A percentile compares a stretch with the other conserved stretches of the same genome.
These are phyloP conservation scores for Crossocerus cetratus DNA, from an alignment of 2,888 invertebrate genomes.

Conservation along the genomic window DNA sequence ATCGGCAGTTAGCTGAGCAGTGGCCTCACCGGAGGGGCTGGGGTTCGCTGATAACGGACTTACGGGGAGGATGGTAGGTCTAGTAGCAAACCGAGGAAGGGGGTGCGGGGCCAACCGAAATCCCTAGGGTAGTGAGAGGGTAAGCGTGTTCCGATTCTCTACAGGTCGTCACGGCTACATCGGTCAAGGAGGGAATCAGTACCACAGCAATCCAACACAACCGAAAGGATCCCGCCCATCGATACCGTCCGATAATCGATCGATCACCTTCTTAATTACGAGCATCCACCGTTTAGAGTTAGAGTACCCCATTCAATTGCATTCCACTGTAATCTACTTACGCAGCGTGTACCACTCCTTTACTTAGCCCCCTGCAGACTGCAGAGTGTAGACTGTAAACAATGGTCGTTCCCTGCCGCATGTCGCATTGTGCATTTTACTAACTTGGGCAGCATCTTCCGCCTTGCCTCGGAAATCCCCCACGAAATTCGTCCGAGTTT, in stretches of 20 bases:
- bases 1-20: slow-evolving; percentile 65
- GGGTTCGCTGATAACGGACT: slow-evolving; percentile 72
- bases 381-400: too few species aligned
- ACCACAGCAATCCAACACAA: background rate
- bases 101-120: slow-evolving; percentile 23
- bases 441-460: background rate
- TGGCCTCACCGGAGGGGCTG: slow-evolving; percentile 60
- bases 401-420: slow-evolving; percentile 33
- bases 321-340: slow-evolving; percentile 63
- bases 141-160: slow-evolving; percentile 56
- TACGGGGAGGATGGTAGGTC: slow-evolving; percentile 39
- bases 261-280: slow-evolving; percentile 66
- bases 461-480: too few species aligned
- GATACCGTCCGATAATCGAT: slow-evolving; percentile 62
- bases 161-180: slow-evolving; percentile 51
- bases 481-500: too few species aligned
- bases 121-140: slow-evolving; percentile 44
- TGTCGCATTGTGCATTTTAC: slow-evolving; percentile 19
- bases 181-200: slow-evolving; percentile 44
- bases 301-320: slow-evolving; percentile 66
- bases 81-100: background rate
- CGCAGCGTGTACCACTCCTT: slow-evolving; percentile 22
- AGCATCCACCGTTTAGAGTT: slow-evolving; percentile 57
- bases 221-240: slow-evolving; percentile 46
- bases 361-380: too few species aligned